Percentiles rank a stretch among this genome's conserved stretches.
Conservation (phyloP, 2,888 invertebrate genomes). For the Leucophora obtusa region DNA sequence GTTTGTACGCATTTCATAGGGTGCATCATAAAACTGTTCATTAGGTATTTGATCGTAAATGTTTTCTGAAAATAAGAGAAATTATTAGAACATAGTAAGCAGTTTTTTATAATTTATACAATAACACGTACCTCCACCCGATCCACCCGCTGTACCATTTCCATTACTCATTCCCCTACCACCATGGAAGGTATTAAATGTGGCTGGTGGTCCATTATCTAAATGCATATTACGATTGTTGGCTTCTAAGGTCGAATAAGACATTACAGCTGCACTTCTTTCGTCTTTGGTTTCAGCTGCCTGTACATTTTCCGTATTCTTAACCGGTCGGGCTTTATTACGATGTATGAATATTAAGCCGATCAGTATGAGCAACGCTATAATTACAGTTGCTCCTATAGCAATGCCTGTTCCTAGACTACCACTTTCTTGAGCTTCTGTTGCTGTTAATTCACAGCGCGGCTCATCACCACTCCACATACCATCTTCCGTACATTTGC, state of each 20-base stretch:
- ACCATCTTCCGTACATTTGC: constrained; percentile 91
- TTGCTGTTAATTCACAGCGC: constrained; percentile 85
- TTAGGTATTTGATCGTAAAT: constrained; percentile 83
- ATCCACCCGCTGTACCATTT: constrained; percentile 37
- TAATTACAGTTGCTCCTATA: constrained; percentile 89
- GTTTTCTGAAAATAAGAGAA: constrained; percentile 73
- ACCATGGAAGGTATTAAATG: constrained; percentile 78
- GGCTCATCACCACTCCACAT: constrained; percentile 93
- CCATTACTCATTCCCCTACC: constrained; percentile 65
- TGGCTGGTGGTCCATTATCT: constrained; percentile 75
- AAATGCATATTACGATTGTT: constrained; percentile 74
- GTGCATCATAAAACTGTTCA: constrained; percentile 87
- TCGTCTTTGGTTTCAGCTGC: constrained; percentile 92
- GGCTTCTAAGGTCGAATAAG: constrained; percentile 90
- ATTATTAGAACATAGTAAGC: background rate
- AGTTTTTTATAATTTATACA: background rate
- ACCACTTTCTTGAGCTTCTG: constrained; percentile 86
- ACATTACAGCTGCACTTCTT: constrained; percentile 92
- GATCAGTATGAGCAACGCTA: constrained; percentile 87
- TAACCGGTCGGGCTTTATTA: constrained; percentile 90
- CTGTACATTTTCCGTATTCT: constrained; percentile 92
- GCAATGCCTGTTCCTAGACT: constrained; percentile 89
- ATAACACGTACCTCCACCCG: constrained; percentile 25
- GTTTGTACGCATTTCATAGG: constrained; percentile 83
- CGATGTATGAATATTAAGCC: constrained; percentile 90